These are phyloP conservation scores for Falco cherrug DNA, from an alignment of 2,797 vertebrate species.

Conservation along the genomic window DNA sequence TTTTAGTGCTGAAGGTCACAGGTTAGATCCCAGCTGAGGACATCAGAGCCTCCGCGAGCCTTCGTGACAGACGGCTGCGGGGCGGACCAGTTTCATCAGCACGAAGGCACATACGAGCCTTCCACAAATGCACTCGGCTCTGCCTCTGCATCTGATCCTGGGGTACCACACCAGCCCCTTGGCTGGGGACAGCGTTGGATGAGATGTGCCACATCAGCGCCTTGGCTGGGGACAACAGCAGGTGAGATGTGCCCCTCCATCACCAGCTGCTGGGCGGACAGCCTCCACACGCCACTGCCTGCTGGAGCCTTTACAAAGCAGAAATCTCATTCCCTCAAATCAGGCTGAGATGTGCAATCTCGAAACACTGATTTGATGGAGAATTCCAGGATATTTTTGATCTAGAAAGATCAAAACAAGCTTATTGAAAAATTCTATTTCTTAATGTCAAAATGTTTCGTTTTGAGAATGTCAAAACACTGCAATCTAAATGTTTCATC, in stretches of 20 bases:
- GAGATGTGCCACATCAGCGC: neutral
- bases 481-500: conserved; percentile 52
- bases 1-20: neutral
- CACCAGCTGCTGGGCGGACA: neutral
- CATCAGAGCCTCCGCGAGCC: neutral
- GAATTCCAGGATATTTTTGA: conserved; percentile 34
- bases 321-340: neutral
- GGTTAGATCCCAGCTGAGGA: neutral
- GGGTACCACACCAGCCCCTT: neutral
- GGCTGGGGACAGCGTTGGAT: no score
- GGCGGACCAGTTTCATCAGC: neutral
- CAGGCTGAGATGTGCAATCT: neutral
- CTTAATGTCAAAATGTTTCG: conserved; percentile 1
- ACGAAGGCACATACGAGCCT: rapidly evolving
- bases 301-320: neutral
- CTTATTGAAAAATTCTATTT: conserved; percentile 44
- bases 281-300: neutral
- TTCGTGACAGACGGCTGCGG: rapidly evolving
- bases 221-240: rapidly evolving
- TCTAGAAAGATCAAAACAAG: conserved; percentile 47
- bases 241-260: neutral
- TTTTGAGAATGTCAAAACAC: conserved; percentile 23
- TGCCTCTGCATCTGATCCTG: rapidly evolving
- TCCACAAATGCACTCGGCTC: rapidly evolving
- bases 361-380: neutral